Evolutionary conservation across 2,888 invertebrate species (phyloP).

Genomic region (Molanna angustata): DNA sequence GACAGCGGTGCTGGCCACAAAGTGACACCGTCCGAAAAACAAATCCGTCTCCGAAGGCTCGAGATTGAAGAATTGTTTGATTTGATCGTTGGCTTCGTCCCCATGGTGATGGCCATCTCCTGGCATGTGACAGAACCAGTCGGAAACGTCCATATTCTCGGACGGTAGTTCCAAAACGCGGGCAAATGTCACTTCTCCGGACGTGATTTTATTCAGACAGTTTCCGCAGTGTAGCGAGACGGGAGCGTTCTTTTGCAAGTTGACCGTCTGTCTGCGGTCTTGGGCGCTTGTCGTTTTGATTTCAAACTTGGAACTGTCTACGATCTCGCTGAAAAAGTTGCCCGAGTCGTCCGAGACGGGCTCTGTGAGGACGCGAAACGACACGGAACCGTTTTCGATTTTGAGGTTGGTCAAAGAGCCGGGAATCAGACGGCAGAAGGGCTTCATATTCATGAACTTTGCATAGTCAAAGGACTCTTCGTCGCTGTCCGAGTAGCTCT

Average conservation of each 20-base stretch:
- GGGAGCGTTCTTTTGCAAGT: conserved; percentile 10
- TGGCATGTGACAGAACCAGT: conserved; percentile 64
- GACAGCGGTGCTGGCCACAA: conserved; percentile 47
- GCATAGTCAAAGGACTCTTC: conserved; percentile 43
- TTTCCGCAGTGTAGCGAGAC: conserved; percentile 46
- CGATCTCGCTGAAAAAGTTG: conserved; percentile 49
- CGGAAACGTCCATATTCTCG: conserved; percentile 56
- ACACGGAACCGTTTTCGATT: conserved; percentile 48
- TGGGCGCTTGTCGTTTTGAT: conserved; percentile 8
- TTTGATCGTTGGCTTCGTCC: not conserved
- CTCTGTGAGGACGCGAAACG: conserved; percentile 51
- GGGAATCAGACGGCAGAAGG: conserved; percentile 50
- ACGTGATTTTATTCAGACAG: conserved; percentile 49
- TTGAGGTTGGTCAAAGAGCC: conserved; percentile 54
- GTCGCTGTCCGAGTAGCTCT: conserved; percentile 51
- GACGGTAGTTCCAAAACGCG: conserved; percentile 62
- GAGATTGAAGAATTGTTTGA: conserved; percentile 35
- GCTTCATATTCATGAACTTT: conserved; percentile 44
- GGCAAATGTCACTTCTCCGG: conserved; percentile 50
- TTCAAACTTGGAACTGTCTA: no score
- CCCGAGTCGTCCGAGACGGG: conserved; percentile 42
- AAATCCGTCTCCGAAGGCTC: conserved; percentile 55
- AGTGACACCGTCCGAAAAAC: conserved; percentile 57
- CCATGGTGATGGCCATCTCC: conserved; percentile 36
- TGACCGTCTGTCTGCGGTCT: conserved; percentile 6